Conservation (phyloP, 2,113 vertebrate genomes). For the Chaetorhynchus papuensis region DNA sequence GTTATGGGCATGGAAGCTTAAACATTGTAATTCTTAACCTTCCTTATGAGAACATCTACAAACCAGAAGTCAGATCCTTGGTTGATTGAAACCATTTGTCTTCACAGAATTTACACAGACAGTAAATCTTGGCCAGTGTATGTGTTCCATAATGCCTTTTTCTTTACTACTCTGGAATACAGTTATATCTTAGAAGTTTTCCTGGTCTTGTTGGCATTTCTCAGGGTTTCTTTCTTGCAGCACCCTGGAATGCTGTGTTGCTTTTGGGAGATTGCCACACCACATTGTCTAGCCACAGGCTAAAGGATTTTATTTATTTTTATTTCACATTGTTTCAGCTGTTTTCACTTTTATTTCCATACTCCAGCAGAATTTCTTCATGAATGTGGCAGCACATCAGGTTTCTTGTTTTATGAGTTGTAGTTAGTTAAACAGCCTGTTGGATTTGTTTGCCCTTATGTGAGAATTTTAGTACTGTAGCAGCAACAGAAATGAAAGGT, state of each 20-base stretch:
- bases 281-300: slow-evolving; percentile 17
- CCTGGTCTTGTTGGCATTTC: background rate
- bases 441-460: background rate
- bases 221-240: background rate
- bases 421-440: background rate
- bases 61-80: background rate
- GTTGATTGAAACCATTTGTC: background rate
- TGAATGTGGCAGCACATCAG: background rate
- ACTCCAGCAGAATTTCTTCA: slow-evolving; percentile 39
- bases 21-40: background rate
- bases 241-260: background rate
- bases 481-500: background rate
- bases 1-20: background rate
- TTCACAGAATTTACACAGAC: background rate
- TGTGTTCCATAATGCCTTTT: background rate
- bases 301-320: slow-evolving; percentile 56
- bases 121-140: background rate
- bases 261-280: slow-evolving; percentile 24
- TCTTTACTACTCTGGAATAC: background rate
- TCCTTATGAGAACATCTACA: background rate
- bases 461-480: background rate
- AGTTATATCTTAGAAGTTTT: background rate
- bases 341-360: slow-evolving; percentile 60
- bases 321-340: slow-evolving; percentile 68
- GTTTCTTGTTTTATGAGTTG: slow-evolving; percentile 1